These are phyloP conservation scores for Perognathus longimembris DNA, from an alignment of 2,113 vertebrate genomes.

Conservation along the genomic window DNA sequence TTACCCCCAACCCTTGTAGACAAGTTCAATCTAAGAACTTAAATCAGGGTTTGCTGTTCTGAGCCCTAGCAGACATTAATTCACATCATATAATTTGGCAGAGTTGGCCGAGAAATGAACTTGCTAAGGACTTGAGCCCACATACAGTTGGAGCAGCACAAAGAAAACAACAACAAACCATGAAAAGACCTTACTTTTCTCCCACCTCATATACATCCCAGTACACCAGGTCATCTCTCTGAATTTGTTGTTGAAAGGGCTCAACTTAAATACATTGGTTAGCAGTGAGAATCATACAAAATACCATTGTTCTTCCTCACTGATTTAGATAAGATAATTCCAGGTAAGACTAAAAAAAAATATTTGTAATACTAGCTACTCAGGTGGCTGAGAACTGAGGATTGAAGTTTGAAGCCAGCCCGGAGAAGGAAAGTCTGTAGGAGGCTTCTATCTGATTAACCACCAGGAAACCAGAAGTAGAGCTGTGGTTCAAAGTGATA, in stretches of 20 bases:
- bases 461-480: too few relatives aligned
- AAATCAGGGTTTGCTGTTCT: conserved; percentile 88
- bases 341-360: neutral
- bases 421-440: too few relatives aligned
- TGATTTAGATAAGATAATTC: neutral
- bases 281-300: neutral
- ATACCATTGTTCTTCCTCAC: neutral
- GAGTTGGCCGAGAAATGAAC: conserved; percentile 90
- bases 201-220: fast-evolving
- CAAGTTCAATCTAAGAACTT: conserved; percentile 88
- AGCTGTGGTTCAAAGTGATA: too few relatives aligned
- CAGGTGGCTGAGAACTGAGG: too few relatives aligned
- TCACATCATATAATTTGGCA: conserved; percentile 90
- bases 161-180: neutral
- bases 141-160: conserved; percentile 73
- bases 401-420: too few relatives aligned
- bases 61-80: conserved; percentile 87
- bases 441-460: too few relatives aligned
- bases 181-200: neutral
- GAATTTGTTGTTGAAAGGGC: conserved; percentile 19
- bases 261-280: neutral
- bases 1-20: conserved; percentile 87
- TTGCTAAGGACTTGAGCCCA: conserved; percentile 84
- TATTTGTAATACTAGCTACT: neutral
- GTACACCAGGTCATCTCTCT: conserved; percentile 51